A percentile compares a stretch with the other conserved stretches of the same genome.
phyloP scores from a whole-genome alignment of 2,888 invertebrate species.

The Philereme transversata region DNA sequence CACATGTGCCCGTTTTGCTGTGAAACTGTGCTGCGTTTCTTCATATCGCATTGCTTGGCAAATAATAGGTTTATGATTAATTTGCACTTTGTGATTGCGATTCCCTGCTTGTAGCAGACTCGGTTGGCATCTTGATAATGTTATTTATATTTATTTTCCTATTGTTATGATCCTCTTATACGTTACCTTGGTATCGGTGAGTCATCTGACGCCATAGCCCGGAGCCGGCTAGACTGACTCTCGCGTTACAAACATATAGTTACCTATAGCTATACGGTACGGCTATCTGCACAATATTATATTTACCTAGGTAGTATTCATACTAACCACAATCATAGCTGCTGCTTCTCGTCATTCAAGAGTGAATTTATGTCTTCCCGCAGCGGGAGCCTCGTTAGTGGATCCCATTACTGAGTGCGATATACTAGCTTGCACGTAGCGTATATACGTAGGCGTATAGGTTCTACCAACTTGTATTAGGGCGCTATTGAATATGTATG shows the following conservation, averaged over 20 bases:
- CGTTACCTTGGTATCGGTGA: slow-evolving; percentile 62
- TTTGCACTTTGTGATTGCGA: background rate
- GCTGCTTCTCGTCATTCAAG: slow-evolving; percentile 44
- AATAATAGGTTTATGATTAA: slow-evolving; percentile 16
- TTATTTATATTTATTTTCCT: slow-evolving; percentile 19
- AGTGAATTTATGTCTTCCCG: slow-evolving; percentile 53
- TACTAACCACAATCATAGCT: slow-evolving; percentile 24
- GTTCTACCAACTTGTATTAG: slow-evolving; percentile 20
- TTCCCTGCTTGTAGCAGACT: slow-evolving; percentile 5
- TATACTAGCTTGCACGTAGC: slow-evolving; percentile 11
- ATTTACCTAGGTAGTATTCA: slow-evolving; percentile 30
- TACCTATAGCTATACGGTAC: slow-evolving; percentile 21
- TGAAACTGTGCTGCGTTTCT: slow-evolving; percentile 42
- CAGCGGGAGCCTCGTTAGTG: slow-evolving; percentile 54
- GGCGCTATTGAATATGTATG: background rate
- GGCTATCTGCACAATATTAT: slow-evolving; percentile 27
- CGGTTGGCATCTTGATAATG: slow-evolving; percentile 5
- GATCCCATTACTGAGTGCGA: slow-evolving; percentile 32
- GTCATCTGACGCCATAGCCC: slow-evolving; percentile 58
- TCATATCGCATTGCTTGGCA: slow-evolving; percentile 30
- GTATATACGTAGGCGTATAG: slow-evolving; percentile 24
- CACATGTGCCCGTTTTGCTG: slow-evolving; percentile 42
- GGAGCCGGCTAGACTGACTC: slow-evolving; percentile 61
- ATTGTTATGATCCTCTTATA: slow-evolving; percentile 46
- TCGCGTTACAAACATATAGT: slow-evolving; percentile 2